Conservation (phyloP, 2,797 vertebrate species). For the Macrochelys suwanniensis region DNA sequence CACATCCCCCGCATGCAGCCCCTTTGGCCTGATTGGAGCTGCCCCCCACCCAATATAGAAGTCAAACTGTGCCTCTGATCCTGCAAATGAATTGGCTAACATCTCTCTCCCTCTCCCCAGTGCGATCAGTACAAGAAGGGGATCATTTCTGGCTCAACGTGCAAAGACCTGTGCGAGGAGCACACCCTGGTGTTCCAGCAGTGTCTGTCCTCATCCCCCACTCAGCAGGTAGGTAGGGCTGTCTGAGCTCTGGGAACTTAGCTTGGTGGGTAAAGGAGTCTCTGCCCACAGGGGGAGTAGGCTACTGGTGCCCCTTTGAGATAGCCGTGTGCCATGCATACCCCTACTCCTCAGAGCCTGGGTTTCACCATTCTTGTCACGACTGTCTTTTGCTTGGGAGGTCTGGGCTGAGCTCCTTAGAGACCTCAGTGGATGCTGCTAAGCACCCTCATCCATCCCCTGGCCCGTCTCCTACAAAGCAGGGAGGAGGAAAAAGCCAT, state of each 20-base stretch:
- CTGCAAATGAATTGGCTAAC: neutral
- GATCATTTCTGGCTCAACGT: constrained; percentile 94
- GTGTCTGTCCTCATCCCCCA: constrained; percentile 92
- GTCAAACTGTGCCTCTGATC: neutral
- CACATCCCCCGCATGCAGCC: too few species aligned
- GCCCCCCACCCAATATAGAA: too few species aligned
- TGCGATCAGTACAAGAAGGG: constrained; percentile 97
- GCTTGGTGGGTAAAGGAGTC: neutral
- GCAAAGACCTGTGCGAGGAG: constrained; percentile 93
- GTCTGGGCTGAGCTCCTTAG: neutral
- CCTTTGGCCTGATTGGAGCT: too few species aligned
- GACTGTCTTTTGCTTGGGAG: neutral
- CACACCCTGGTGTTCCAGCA: constrained; percentile 87
- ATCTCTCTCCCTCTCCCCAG: constrained; percentile 75
- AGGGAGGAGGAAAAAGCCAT: too few species aligned
- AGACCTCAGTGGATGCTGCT: neutral
- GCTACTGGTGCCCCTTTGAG: neutral
- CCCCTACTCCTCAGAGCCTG: rapidly evolving
- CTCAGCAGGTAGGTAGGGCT: constrained; percentile 86
- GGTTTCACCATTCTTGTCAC: neutral
- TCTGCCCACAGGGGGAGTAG: rapidly evolving
- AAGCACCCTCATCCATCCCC: neutral
- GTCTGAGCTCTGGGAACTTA: neutral
- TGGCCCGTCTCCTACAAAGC: neutral
- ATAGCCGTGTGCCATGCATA: rapidly evolving